Conservation (phyloP, 2,888 invertebrate genomes). For the Tortrix viridana region DNA sequence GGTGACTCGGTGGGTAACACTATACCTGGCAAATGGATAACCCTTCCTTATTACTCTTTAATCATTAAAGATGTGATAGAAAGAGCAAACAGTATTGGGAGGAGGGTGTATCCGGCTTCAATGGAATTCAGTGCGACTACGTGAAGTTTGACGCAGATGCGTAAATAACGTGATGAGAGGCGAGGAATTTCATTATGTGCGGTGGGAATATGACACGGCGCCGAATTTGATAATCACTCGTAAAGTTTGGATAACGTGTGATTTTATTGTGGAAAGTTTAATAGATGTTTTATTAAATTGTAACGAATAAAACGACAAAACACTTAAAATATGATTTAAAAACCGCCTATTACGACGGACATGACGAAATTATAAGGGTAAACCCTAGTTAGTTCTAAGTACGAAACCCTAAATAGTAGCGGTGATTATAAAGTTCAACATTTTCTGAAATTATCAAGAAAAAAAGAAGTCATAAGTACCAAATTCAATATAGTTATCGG, state of each 20-base stretch:
- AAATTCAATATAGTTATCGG: too few relatives aligned
- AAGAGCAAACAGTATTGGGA: neutral
- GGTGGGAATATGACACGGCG: slow-evolving; percentile 30
- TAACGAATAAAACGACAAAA: too few relatives aligned
- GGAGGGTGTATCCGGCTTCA: slow-evolving; percentile 1
- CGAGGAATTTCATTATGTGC: slow-evolving; percentile 26
- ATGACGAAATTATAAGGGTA: too few relatives aligned
- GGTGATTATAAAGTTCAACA: too few relatives aligned
- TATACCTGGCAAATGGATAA: too few relatives aligned
- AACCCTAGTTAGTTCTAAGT: too few relatives aligned
- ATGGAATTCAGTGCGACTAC: slow-evolving; percentile 35
- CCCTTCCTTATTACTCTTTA: neutral
- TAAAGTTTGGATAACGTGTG: slow-evolving; percentile 7
- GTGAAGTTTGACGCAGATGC: slow-evolving; percentile 43
- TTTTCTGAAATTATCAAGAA: too few relatives aligned
- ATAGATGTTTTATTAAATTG: too few relatives aligned
- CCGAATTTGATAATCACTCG: slow-evolving; percentile 16
- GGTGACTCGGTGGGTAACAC: slow-evolving; percentile 14
- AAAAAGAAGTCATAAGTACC: too few relatives aligned
- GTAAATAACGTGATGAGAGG: slow-evolving; percentile 39
- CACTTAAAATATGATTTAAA: too few relatives aligned
- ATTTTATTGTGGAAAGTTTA: neutral
- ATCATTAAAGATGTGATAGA: neutral
- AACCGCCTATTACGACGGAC: too few relatives aligned
- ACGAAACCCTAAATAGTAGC: too few relatives aligned